Conservation (phyloP, 2,888 invertebrate genomes). For the Limnephilus marmoratus region DNA sequence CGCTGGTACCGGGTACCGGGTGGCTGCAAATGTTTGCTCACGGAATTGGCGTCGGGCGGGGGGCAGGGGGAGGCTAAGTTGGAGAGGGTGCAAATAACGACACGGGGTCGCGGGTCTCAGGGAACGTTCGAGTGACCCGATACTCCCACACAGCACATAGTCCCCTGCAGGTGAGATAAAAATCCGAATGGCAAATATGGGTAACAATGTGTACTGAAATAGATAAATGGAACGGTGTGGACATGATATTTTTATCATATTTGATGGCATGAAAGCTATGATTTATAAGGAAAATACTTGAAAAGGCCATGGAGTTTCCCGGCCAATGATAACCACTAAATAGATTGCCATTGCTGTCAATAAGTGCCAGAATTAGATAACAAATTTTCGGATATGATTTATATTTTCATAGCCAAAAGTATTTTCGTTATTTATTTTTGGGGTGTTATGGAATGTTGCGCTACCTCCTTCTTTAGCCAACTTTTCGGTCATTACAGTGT, state of each 20-base stretch:
- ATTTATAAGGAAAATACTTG: not conserved
- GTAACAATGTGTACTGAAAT: not conserved
- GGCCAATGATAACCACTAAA: not conserved
- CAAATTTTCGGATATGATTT: too few species aligned
- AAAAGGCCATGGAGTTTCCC: not conserved
- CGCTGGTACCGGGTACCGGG: not conserved
- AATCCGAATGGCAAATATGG: constrained; percentile 41
- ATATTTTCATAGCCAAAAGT: too few species aligned
- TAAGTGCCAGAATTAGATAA: not conserved
- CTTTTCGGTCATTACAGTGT: too few species aligned
- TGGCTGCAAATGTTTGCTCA: constrained; percentile 60
- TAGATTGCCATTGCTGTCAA: not conserved
- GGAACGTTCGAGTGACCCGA: not conserved
- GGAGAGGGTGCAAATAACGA: constrained; percentile 18
- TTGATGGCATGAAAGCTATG: not conserved
- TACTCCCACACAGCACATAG: not conserved
- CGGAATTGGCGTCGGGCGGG: constrained; percentile 56
- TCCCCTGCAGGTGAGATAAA: constrained; percentile 36
- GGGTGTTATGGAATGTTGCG: too few species aligned
- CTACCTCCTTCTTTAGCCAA: too few species aligned
- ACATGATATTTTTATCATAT: not conserved
- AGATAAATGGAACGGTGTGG: not conserved
- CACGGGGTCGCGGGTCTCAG: not conserved
- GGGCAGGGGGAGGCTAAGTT: not conserved
- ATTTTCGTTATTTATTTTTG: too few species aligned